Evolutionary conservation across 2,113 vertebrate genomes (phyloP).

Genomic region (Eonycteris spelaea): DNA sequence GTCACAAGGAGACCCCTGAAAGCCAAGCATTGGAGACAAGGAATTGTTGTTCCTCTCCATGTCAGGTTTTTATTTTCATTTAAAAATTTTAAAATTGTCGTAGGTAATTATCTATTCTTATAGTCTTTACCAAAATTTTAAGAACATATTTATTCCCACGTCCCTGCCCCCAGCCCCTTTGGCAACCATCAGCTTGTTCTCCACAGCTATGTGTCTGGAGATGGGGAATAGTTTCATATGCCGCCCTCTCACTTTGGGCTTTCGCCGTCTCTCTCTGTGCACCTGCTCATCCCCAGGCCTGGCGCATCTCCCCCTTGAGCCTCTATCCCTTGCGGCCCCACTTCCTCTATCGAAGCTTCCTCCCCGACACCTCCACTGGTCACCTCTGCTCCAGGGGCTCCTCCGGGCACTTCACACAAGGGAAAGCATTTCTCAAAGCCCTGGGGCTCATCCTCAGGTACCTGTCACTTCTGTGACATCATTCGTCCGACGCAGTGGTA

Average conservation of each 20-base stretch:
- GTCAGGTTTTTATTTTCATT: neutral
- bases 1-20: neutral
- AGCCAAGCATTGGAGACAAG: neutral
- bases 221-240: neutral
- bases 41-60: neutral
- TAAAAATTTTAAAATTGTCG: neutral
- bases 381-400: neutral
- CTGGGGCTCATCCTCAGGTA: accelerated
- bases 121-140: neutral
- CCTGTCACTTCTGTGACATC: neutral
- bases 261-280: neutral
- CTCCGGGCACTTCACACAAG: neutral
- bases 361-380: too few species aligned
- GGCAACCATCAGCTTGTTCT: neutral
- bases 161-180: neutral
- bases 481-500: accelerated
- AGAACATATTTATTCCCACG: neutral
- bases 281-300: neutral
- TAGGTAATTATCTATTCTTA: neutral
- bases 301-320: neutral
- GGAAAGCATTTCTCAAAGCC: accelerated
- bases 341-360: neutral
- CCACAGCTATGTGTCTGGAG: too few species aligned
- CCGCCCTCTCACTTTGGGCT: neutral
- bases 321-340: neutral